Evolutionary conservation across 2,113 vertebrate genomes (phyloP).

Genomic region (Crypturellus undulatus): DNA sequence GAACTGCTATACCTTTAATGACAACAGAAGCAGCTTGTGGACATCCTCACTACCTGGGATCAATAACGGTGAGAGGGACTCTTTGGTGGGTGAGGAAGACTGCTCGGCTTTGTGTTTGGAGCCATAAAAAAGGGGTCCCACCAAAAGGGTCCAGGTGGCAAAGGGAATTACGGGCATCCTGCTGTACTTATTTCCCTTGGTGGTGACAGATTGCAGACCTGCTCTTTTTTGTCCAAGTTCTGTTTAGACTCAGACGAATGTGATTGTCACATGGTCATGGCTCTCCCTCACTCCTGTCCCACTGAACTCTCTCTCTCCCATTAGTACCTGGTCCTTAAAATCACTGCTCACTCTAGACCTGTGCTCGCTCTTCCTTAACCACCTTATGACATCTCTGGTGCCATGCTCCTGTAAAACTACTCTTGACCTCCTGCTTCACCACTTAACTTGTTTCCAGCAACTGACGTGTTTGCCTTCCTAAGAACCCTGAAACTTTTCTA

Average conservation of each 20-base stretch:
- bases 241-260: neutral
- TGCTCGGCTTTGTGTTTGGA: neutral
- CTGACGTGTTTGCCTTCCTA: neutral
- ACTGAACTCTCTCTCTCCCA: neutral
- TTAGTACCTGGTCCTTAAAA: neutral
- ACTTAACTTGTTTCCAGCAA: neutral
- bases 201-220: neutral
- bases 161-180: neutral
- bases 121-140: no score
- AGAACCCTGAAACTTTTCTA: neutral
- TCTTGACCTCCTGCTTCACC: neutral
- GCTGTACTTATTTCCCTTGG: neutral
- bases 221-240: neutral
- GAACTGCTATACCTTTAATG: constrained; percentile 86
- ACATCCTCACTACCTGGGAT: constrained; percentile 81
- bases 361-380: neutral
- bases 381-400: neutral
- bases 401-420: neutral
- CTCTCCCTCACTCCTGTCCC: neutral
- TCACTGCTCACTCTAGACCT: neutral
- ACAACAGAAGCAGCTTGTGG: constrained; percentile 79
- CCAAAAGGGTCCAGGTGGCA: no score
- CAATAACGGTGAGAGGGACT: constrained; percentile 75
- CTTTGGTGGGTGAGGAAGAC: neutral
- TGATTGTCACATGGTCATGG: neutral